These are phyloP conservation scores for Abramis brama DNA, from an alignment of 2,113 vertebrate species.

Conservation along the genomic window DNA sequence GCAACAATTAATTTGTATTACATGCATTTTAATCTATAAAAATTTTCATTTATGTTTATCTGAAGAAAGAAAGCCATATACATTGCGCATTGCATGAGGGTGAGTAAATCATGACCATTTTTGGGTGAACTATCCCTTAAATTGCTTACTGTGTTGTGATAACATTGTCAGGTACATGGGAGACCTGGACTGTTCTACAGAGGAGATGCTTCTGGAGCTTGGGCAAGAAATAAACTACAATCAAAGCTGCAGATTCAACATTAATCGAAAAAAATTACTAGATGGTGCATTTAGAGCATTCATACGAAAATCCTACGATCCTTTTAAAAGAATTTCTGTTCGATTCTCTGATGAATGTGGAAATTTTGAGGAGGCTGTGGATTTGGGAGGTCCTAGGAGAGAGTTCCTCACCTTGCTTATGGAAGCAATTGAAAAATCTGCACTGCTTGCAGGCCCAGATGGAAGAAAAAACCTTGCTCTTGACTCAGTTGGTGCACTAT, in stretches of 20 bases:
- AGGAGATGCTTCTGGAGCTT: background rate
- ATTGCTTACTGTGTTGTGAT: too few relatives aligned
- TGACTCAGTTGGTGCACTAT: too few relatives aligned
- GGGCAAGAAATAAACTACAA: background rate
- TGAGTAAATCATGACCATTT: too few relatives aligned
- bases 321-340: constrained; percentile 19
- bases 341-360: constrained; percentile 34
- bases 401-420: background rate
- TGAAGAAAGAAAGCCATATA: too few relatives aligned
- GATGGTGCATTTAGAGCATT: background rate
- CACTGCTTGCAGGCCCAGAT: background rate
- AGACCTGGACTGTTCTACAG: background rate
- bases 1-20: too few relatives aligned
- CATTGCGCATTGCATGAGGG: too few relatives aligned
- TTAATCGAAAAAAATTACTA: background rate
- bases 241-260: background rate
- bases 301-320: background rate
- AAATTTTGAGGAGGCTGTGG: constrained; percentile 6
- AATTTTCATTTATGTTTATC: too few relatives aligned
- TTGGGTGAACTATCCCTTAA: background rate
- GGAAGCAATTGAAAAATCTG: background rate
- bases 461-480: too few relatives aligned
- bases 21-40: too few relatives aligned
- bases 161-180: background rate
- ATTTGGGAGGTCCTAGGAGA: background rate